phyloP scores from a whole-genome alignment of 2,113 vertebrate species.

The Phycodurus eques region DNA sequence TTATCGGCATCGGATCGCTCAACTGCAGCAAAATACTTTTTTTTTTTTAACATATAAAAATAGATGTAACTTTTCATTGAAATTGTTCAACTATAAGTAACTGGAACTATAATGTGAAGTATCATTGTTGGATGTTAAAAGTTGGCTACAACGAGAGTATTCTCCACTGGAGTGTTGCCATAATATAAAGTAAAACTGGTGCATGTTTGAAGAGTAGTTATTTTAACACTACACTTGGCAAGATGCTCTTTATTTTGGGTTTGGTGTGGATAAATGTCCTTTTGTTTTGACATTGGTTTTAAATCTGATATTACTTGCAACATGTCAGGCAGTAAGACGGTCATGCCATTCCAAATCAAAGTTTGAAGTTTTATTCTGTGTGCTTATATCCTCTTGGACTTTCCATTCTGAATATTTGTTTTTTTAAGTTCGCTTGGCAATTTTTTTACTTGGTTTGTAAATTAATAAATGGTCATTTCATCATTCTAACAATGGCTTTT shows the following conservation, averaged over 20 bases:
- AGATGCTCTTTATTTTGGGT: slow-evolving; percentile 27
- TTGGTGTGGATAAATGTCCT: slow-evolving; percentile 38
- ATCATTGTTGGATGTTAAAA: slow-evolving; percentile 42
- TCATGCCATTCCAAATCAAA: slow-evolving; percentile 22
- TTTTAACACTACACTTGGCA: slow-evolving; percentile 47
- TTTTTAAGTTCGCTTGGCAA: slow-evolving; percentile 61
- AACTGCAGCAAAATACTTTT: not conserved
- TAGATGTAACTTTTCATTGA: not conserved
- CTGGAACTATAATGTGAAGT: slow-evolving; percentile 52
- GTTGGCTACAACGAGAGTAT: slow-evolving; percentile 41
- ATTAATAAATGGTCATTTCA: slow-evolving; percentile 70
- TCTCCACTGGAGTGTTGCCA: slow-evolving; percentile 49
- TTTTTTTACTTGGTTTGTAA: slow-evolving; percentile 58
- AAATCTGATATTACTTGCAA: slow-evolving; percentile 30
- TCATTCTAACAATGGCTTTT: slow-evolving; percentile 37
- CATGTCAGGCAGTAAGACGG: slow-evolving; percentile 27
- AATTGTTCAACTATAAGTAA: slow-evolving; percentile 27
- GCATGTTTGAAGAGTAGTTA: slow-evolving; percentile 63
- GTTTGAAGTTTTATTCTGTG: slow-evolving; percentile 48
- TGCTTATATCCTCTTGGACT: slow-evolving; percentile 40
- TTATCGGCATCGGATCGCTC: not conserved
- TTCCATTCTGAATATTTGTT: slow-evolving; percentile 53
- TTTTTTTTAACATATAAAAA: not conserved
- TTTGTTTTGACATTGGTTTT: slow-evolving; percentile 46
- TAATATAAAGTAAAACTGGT: slow-evolving; percentile 51